Conservation (phyloP, 1,140 invertebrate species). For the Dreissena rostriformis region DNA sequence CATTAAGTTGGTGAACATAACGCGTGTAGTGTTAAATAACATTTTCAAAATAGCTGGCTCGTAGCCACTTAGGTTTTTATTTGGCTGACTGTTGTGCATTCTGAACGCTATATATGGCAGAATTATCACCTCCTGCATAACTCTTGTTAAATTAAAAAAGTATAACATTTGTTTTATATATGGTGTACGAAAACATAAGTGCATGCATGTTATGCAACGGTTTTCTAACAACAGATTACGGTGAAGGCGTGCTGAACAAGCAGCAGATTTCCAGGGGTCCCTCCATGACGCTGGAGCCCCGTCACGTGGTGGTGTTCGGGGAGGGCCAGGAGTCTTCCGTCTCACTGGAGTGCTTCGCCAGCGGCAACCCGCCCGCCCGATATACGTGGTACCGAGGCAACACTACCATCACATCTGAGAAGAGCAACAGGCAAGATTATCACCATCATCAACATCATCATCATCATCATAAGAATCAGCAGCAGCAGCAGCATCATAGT, state of each 20-base stretch:
- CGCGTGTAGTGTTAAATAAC: too few species aligned
- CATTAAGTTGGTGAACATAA: too few species aligned
- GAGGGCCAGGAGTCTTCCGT: constrained; percentile 50
- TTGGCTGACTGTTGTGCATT: too few species aligned
- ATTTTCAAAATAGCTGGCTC: too few species aligned
- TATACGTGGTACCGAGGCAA: constrained; percentile 90
- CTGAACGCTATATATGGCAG: too few species aligned
- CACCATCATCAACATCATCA: neutral
- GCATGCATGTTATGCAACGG: neutral
- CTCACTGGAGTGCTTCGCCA: constrained; percentile 87
- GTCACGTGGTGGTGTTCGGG: constrained; percentile 47
- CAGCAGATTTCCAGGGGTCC: constrained; percentile 57
- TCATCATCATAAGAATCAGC: too few species aligned
- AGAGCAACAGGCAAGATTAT: neutral
- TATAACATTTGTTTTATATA: too few species aligned
- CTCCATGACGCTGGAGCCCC: constrained; percentile 51
- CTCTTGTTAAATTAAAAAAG: too few species aligned
- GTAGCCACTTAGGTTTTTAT: too few species aligned
- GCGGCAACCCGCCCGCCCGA: constrained; percentile 93
- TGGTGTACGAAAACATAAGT: too few species aligned
- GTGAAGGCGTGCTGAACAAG: constrained; percentile 41
- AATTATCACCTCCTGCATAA: too few species aligned
- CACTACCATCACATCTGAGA: neutral
- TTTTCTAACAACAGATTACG: constrained; percentile 60
- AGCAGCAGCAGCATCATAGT: neutral